phyloP scores from a whole-genome alignment of 2,797 vertebrate species.

The Gymnopithys bicolor region DNA sequence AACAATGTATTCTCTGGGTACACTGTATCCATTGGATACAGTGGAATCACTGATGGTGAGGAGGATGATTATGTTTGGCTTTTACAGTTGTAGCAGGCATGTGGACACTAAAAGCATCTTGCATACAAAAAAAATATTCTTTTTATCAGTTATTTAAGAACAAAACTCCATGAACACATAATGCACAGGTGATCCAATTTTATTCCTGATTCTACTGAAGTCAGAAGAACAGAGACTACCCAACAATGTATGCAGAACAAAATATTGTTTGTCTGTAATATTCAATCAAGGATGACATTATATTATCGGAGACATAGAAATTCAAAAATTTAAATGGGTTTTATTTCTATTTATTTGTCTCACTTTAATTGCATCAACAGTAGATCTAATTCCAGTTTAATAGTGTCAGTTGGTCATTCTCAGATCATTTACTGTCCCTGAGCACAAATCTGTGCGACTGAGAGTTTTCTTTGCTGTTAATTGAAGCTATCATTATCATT shows the following conservation, averaged over 20 bases:
- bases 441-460: not conserved
- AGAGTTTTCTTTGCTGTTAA: not conserved
- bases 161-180: not conserved
- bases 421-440: not conserved
- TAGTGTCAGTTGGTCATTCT: not conserved
- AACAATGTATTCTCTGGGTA: not conserved
- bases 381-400: not conserved
- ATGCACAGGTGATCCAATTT: not conserved
- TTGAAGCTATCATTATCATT: not conserved
- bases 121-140: rapidly evolving
- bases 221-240: not conserved
- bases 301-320: not conserved
- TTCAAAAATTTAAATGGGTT: not conserved
- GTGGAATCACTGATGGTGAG: not conserved
- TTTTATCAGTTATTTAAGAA: not conserved
- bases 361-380: not conserved
- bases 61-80: not conserved
- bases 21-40: not conserved
- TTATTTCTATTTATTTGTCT: not conserved
- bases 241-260: not conserved
- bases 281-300: not conserved
- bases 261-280: not conserved
- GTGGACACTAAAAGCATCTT: not conserved
- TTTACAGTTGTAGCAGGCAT: not conserved
- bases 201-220: not conserved